Percentiles rank a stretch among this genome's conserved stretches.
Evolutionary conservation across 2,888 invertebrate genomes (phyloP).

Genomic region (Abrostola triplasia): DNA sequence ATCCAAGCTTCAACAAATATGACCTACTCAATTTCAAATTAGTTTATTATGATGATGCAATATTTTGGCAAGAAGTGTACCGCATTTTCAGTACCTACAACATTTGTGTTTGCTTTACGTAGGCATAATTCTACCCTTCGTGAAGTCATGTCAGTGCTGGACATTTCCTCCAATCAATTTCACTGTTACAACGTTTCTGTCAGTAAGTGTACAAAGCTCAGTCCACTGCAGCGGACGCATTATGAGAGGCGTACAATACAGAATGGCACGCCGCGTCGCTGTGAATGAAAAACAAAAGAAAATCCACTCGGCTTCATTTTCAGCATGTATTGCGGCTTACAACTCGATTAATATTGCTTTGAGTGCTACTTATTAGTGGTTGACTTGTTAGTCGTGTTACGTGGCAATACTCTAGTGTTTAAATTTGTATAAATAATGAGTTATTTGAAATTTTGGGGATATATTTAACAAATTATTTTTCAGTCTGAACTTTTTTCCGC

Average conservation of each 20-base stretch:
- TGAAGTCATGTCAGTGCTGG: not conserved
- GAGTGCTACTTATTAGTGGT: conserved; percentile 22
- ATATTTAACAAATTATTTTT: too few relatives aligned
- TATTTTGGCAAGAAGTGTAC: not conserved
- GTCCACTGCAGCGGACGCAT: conserved; percentile 54
- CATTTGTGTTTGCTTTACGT: not conserved
- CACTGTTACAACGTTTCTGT: conserved; percentile 32
- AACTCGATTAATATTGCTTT: conserved; percentile 46
- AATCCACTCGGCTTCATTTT: conserved; percentile 41
- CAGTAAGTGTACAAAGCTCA: conserved; percentile 47
- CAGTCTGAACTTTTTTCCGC: too few relatives aligned
- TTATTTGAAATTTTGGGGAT: too few relatives aligned
- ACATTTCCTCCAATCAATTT: conserved; percentile 5
- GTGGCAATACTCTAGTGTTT: not conserved
- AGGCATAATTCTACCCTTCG: not conserved
- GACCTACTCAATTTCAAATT: not conserved
- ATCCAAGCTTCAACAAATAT: too few relatives aligned
- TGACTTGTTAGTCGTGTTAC: conserved; percentile 7
- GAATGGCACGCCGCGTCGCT: conserved; percentile 34
- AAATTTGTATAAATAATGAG: too few relatives aligned
- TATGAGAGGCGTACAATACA: conserved; percentile 58
- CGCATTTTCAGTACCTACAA: not conserved
- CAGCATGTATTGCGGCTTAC: conserved; percentile 37
- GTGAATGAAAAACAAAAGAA: conserved; percentile 60
- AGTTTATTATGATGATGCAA: not conserved